These are phyloP conservation scores for Drosophila mercatorum DNA, from an alignment of 2,888 invertebrate genomes.

Conservation along the genomic window DNA sequence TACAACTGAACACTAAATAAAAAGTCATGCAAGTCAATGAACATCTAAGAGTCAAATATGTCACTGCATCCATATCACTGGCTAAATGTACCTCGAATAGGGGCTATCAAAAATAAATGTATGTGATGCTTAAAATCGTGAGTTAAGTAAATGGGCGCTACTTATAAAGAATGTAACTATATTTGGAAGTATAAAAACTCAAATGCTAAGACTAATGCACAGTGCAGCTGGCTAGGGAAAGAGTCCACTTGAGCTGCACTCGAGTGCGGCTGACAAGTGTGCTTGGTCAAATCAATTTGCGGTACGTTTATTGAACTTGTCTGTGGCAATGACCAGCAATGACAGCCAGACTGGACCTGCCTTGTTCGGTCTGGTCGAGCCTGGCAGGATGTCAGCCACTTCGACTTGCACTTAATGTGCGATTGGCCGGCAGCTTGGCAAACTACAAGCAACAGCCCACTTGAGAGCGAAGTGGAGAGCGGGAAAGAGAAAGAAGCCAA, in stretches of 20 bases:
- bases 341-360: slow-evolving; percentile 4
- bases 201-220: slow-evolving; percentile 29
- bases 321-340: slow-evolving; percentile 33
- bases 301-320: slow-evolving; percentile 73
- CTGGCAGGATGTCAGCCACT: slow-evolving; percentile 47
- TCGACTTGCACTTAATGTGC: slow-evolving; percentile 57
- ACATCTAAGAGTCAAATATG: too few relatives aligned
- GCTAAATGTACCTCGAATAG: background rate
- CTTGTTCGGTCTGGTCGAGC: slow-evolving; percentile 1
- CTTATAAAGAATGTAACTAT: background rate
- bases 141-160: background rate
- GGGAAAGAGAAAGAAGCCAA: background rate
- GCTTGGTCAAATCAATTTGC: slow-evolving; percentile 74
- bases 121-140: background rate
- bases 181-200: slow-evolving; percentile 9
- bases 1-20: too few relatives aligned
- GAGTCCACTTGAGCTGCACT: slow-evolving; percentile 40
- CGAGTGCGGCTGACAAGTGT: slow-evolving; percentile 47
- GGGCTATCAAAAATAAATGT: background rate
- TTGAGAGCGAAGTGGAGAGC: slow-evolving; percentile 25
- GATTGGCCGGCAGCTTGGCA: slow-evolving; percentile 57
- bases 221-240: slow-evolving; percentile 17
- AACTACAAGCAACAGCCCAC: slow-evolving; percentile 49
- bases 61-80: too few relatives aligned
- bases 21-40: too few relatives aligned